These are phyloP conservation scores for Cervus canadensis DNA, from an alignment of 2,113 vertebrate species.

Conservation along the genomic window DNA sequence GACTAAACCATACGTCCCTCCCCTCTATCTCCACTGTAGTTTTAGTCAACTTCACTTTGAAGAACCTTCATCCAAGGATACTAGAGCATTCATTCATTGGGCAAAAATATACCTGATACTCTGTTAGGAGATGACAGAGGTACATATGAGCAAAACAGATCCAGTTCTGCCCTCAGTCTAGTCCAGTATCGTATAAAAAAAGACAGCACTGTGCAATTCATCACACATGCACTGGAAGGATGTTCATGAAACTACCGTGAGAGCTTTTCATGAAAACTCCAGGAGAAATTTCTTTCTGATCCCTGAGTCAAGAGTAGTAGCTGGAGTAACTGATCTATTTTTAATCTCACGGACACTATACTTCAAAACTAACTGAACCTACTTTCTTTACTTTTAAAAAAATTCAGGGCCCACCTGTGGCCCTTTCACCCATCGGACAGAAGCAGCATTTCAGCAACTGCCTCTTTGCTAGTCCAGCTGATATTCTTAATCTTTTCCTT, in stretches of 20 bases:
- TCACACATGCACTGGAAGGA: not conserved
- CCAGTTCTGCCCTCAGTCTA: not conserved
- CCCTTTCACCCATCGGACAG: not conserved
- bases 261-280: not conserved
- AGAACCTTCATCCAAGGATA: not conserved
- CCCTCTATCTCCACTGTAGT: not conserved
- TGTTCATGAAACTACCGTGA: not conserved
- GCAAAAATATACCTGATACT: not conserved
- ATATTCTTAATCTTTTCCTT: not conserved
- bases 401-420: not conserved
- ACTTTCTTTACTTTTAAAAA: not conserved
- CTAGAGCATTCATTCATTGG: not conserved
- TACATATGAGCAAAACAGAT: not conserved
- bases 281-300: not conserved
- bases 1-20: not conserved
- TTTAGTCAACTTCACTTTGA: not conserved
- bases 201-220: not conserved
- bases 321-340: not conserved
- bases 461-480: not conserved
- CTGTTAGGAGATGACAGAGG: not conserved
- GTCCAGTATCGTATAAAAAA: not conserved
- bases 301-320: not conserved
- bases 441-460: not conserved
- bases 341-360: not conserved
- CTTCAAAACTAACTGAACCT: not conserved